These are phyloP conservation scores for Falco rusticolus DNA, from an alignment of 2,797 vertebrate genomes.

Conservation along the genomic window DNA sequence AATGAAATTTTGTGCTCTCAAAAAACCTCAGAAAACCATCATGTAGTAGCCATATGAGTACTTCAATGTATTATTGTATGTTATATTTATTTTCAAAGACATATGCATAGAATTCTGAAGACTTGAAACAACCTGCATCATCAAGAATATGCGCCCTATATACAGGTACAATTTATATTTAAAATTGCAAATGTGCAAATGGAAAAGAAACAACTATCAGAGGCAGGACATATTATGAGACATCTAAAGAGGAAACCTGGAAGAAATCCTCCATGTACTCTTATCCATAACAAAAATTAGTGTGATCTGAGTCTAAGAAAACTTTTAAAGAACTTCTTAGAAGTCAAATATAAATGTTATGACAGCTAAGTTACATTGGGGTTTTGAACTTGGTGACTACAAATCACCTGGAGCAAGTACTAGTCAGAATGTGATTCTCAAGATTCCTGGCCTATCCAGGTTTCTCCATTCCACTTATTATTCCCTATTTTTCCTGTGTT, in stretches of 20 bases:
- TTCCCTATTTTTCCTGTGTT: not conserved
- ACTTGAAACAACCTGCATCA: not conserved
- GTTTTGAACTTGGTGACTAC: not conserved
- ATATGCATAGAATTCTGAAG: not conserved
- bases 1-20: not conserved
- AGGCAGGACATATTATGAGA: not conserved
- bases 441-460: not conserved
- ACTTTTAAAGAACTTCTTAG: not conserved
- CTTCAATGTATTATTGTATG: not conserved
- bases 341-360: not conserved
- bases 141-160: not conserved
- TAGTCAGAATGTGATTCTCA: not conserved
- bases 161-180: not conserved
- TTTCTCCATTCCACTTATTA: not conserved
- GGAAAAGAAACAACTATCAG: not conserved
- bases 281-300: not conserved
- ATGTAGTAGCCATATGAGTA: not conserved
- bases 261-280: not conserved
- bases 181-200: not conserved
- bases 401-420: not conserved
- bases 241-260: not conserved
- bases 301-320: not conserved
- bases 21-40: too few species aligned
- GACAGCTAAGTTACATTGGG: not conserved
- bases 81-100: not conserved